Evolutionary conservation across 2,797 vertebrate genomes (phyloP), one percentile per base, ranked within the genome.

Genomic region (Apogon hyalosoma): DNA sequence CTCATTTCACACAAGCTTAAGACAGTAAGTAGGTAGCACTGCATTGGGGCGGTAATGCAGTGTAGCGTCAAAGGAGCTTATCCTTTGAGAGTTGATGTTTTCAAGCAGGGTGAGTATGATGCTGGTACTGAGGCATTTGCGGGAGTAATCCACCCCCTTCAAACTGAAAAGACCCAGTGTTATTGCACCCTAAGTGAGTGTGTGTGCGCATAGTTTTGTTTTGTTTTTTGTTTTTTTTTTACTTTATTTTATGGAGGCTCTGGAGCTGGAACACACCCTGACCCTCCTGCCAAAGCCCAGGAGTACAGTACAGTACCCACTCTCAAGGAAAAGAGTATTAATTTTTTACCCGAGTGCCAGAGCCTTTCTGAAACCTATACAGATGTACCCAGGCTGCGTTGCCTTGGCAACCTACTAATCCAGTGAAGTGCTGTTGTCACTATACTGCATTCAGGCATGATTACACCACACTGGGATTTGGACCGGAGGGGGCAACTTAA

Each of bases 391-490:
- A 7, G 77, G 73, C 75, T 66, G 59, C 9, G 90, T 94, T 92
- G 87, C 90, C 77, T 31, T 88, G 88, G 87, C 78, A 92, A 90
- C 91, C 80, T 57, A 47, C 83, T 93, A 94, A 93, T 93, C 92
- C 84, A 88, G 61, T 74, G 79, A 87, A 80, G 75, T 82, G 83
- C 79, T n/a, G 72, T 90, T 86, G 88, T 91, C 89, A 87, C 84
- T 80, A 65, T 75, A 77, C 85, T 58, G 80, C 83, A 89, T 88
- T 88, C 75, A 83, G 68, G 63, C 76, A 47, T 77, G 87, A 90
- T 90, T 85, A 83, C 80, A 59, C 80, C 83, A 85, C 78, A 82
- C 75, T 84, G 69, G 76, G 81, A 87, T 91, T 88, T 91, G 82
- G 68, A 87, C 79, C 39, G 66, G 72, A 77, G 69, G 77, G 79